Base-by-base conservation (phyloP, 1,140 invertebrate species). In the Hesperophylax magnus region DNA sequence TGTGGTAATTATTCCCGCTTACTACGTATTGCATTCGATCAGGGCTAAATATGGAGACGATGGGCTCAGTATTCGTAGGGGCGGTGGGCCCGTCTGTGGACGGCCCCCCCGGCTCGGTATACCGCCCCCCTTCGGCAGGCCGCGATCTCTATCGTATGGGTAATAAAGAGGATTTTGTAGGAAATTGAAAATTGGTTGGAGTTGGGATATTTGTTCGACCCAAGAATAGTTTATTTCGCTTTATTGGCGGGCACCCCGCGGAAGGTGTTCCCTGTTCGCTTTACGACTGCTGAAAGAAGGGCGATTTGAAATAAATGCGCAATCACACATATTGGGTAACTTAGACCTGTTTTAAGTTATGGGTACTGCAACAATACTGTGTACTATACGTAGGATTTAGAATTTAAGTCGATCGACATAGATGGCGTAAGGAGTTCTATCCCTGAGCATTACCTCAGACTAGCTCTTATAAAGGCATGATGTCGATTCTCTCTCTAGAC, bases 161-260 rank as follows among this genome's bases (percentile, higher is more conserved):
- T 63, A 79, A 82, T 82, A 82, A 82, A 82, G 74, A 58, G 81
- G 78, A 82, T 82, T 47, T 79, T 74, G 81, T 61, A 34, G 60
- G 61, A 77, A 82, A 82, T 82, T 82, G 81, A 76, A n/a, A 82
- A 82, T 79, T 74, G 78, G 78, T 65, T 79, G 61, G 81, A 65
- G 61, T 60, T 65, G 20, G 47, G 71, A 83, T 79, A 83, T 83
- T 83, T 83, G 78, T 83, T 80, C 75, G 67, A 78, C 78, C 78
- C 52, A 78, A 80, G 65, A 76, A 83, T 83, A 83, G 60, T 83
- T 83, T 83, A 83, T 79, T 27, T 83, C 78, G 79, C 82, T 83
- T 83, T 83, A 83, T 83, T 83, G 82, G 58, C 60, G 60, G 82
- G 77, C 61, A 83, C 76, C 79, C 69, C 67, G 22, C 77, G 77